Conservation (phyloP, 2,888 invertebrate species). For the Leptura quadrifasciata region DNA sequence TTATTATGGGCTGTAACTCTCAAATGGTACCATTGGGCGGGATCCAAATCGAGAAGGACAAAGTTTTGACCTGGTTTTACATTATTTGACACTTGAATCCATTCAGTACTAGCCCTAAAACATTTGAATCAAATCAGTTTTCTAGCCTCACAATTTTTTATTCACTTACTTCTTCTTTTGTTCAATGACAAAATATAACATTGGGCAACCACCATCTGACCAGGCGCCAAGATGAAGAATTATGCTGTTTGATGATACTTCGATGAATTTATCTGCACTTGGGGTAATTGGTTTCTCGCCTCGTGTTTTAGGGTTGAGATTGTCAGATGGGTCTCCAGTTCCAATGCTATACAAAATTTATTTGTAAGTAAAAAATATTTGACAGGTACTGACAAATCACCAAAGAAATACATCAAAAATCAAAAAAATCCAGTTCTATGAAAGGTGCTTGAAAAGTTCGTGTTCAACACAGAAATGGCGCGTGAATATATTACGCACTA, state of each 20-base stretch:
- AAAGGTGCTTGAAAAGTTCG: no score
- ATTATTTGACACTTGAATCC: conserved; percentile 96
- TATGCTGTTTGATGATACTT: conserved; percentile 94
- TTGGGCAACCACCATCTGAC: conserved; percentile 96
- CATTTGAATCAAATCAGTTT: neutral
- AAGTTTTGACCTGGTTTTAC: conserved; percentile 94
- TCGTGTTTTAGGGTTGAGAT: conserved; percentile 91
- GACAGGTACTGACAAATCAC: neutral
- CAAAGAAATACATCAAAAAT: neutral
- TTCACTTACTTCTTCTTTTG: conserved; percentile 89
- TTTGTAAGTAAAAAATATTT: no score
- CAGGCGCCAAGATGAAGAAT: conserved; percentile 94
- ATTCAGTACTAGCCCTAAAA: conserved; percentile 86
- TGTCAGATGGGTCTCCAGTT: conserved; percentile 92
- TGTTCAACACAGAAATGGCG: neutral
- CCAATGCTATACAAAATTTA: conserved; percentile 82
- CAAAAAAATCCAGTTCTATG: neutral
- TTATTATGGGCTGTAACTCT: conserved; percentile 95
- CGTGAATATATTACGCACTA: no score
- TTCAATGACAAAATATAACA: conserved; percentile 96
- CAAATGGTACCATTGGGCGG: conserved; percentile 95
- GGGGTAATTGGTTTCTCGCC: conserved; percentile 96
- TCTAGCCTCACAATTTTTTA: neutral
- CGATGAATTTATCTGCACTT: conserved; percentile 92
- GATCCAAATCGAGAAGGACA: conserved; percentile 92